Evolutionary conservation across 2,888 invertebrate species (phyloP).

Genomic region (Agonopterix subpropinquella): DNA sequence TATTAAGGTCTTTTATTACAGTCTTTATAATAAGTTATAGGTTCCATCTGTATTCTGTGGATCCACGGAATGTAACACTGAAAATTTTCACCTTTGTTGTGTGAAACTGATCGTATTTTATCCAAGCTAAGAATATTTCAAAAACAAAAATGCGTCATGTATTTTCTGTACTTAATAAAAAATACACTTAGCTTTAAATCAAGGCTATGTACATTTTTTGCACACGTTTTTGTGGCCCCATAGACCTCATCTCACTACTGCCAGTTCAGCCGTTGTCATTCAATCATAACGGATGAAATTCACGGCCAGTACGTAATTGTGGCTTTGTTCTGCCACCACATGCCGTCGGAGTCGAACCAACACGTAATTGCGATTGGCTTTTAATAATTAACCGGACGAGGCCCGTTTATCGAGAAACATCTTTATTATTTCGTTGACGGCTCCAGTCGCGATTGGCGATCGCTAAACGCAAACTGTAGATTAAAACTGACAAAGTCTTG

Average conservation of each 20-base stretch:
- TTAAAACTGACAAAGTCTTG: constrained; percentile 5
- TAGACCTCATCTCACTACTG: too few species aligned
- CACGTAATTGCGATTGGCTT: constrained; percentile 35
- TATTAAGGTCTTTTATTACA: too few species aligned
- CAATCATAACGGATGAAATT: constrained; percentile 41
- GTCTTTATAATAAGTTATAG: too few species aligned
- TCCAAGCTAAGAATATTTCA: too few species aligned
- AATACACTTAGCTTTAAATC: too few species aligned
- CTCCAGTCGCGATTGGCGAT: constrained; percentile 3
- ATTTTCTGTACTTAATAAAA: too few species aligned
- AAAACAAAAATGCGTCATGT: too few species aligned
- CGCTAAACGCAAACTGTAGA: constrained; percentile 2
- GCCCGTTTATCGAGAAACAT: constrained; percentile 37
- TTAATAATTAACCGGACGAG: constrained; percentile 34
- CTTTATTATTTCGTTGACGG: constrained; percentile 29
- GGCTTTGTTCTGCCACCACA: constrained; percentile 17
- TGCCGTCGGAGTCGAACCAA: constrained; percentile 16
- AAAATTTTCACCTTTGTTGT: too few species aligned
- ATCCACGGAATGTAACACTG: too few species aligned
- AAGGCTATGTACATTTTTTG: too few species aligned
- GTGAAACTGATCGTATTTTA: too few species aligned
- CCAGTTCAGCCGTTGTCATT: not conserved
- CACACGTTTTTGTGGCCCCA: not conserved
- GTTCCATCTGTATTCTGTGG: too few species aligned
- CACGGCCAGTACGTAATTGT: constrained; percentile 20